These are phyloP conservation scores for Chascanopsetta lugubris DNA, from an alignment of 2,113 vertebrate genomes.

Conservation along the genomic window DNA sequence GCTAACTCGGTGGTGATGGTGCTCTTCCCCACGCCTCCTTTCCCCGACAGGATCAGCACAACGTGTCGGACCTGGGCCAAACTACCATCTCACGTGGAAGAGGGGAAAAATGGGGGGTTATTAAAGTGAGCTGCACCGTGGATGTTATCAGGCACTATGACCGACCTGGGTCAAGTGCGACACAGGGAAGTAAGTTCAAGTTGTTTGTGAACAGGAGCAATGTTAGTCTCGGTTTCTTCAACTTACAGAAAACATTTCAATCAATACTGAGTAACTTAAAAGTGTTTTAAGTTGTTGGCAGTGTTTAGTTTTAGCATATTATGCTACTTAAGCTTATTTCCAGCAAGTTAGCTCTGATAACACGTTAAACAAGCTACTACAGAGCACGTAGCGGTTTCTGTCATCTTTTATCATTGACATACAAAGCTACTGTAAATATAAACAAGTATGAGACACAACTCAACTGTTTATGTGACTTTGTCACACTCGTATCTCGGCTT, in stretches of 20 bases:
- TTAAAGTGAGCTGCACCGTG: not conserved
- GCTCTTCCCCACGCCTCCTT: slow-evolving; percentile 97
- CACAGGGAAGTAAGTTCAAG: no score
- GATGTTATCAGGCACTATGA: not conserved
- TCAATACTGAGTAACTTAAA: no score
- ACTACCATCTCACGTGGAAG: slow-evolving; percentile 67
- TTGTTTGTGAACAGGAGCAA: no score
- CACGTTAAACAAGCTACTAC: not conserved
- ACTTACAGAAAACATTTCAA: no score
- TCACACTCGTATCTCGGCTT: not conserved
- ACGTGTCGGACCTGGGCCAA: slow-evolving; percentile 85
- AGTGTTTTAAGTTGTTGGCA: no score
- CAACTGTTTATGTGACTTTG: not conserved
- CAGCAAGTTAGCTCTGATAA: slow-evolving; percentile 24
- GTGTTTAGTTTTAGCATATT: not conserved
- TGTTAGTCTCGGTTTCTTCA: no score
- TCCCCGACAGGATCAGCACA: slow-evolving; percentile 91
- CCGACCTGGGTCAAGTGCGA: no score
- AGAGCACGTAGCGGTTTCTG: not conserved
- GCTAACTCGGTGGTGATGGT: slow-evolving; percentile 91
- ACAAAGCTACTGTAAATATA: not conserved
- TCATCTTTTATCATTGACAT: not conserved
- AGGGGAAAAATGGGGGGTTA: not conserved
- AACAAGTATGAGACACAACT: rapidly evolving
- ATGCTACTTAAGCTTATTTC: not conserved